A percentile compares a stretch with the other conserved stretches of the same genome.
Evolutionary conservation across 2,797 vertebrate species (phyloP).

Genomic region (Sparidentex hasta): DNA sequence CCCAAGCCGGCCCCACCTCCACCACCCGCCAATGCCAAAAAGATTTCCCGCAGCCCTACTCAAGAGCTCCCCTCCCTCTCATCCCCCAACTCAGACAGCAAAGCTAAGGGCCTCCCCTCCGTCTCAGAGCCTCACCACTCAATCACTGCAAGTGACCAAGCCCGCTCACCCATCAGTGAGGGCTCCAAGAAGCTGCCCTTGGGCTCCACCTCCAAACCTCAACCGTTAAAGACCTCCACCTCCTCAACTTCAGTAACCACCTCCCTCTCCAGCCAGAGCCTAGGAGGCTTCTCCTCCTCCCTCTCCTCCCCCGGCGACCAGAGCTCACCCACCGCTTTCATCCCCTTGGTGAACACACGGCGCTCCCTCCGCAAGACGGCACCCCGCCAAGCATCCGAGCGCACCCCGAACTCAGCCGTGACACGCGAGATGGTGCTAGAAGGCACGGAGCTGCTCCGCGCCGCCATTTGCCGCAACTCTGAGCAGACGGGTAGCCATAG

Average conservation of each 20-base stretch:
- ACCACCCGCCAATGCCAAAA: conserved; percentile 89
- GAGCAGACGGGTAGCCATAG: conserved; percentile 97
- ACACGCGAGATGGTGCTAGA: conserved; percentile 94
- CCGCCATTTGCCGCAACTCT: conserved; percentile 92
- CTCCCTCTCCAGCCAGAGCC: conserved; percentile 74
- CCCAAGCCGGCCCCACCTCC: conserved; percentile 94
- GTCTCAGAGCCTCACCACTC: conserved; percentile 78
- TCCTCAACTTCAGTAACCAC: conserved; percentile 68
- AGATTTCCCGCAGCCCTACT: conserved; percentile 86
- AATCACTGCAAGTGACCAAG: conserved; percentile 78
- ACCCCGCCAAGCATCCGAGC: conserved; percentile 90
- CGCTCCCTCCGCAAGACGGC: conserved; percentile 94
- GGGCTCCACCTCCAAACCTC: conserved; percentile 90
- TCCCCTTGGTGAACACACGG: conserved; percentile 92
- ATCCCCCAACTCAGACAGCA: conserved; percentile 81
- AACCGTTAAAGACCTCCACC: conserved; percentile 78
- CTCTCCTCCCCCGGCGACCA: conserved; percentile 66
- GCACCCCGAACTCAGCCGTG: conserved; percentile 91
- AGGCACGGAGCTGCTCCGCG: conserved; percentile 90
- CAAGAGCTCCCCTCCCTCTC: conserved; percentile 84
- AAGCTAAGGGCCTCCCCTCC: conserved; percentile 80
- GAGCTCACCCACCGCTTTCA: conserved; percentile 89
- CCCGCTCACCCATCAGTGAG: conserved; percentile 73
- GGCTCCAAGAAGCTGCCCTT: conserved; percentile 87
- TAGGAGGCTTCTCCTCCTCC: conserved; percentile 72